A percentile compares a stretch with the other conserved stretches of the same genome.
Evolutionary conservation across 2,113 vertebrate genomes (phyloP).

Genomic region (Edolisoma coerulescens): DNA sequence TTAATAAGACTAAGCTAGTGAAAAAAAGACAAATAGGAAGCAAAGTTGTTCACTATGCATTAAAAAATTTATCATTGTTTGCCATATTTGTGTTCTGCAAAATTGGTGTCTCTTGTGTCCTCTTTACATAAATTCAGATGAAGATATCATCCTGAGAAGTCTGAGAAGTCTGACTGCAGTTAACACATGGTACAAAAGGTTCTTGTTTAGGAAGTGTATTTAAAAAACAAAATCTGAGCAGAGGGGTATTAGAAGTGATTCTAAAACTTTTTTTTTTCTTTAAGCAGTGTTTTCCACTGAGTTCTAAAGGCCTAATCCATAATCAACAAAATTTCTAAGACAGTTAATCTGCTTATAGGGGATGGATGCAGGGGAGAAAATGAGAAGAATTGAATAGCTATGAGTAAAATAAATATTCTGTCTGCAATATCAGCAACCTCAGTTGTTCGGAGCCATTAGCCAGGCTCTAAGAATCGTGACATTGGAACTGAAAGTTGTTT

Average conservation of each 20-base stretch:
- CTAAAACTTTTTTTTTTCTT: not conserved
- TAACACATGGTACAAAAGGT: not conserved
- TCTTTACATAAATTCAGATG: not conserved
- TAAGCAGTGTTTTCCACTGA: not conserved
- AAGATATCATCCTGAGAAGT: not conserved
- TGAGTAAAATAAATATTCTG: not conserved
- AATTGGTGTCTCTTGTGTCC: not conserved
- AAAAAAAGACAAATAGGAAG: not conserved
- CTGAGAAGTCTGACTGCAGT: not conserved
- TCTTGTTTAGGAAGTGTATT: not conserved
- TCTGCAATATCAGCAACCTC: not conserved
- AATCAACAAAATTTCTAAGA: not conserved
- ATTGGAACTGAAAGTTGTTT: not conserved
- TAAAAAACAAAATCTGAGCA: not conserved
- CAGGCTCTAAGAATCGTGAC: not conserved
- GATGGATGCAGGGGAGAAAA: not conserved
- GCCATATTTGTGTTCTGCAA: not conserved
- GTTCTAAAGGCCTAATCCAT: not conserved
- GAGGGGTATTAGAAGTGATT: not conserved
- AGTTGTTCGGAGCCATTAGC: not conserved
- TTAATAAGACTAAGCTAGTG: not conserved
- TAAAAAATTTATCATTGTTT: not conserved
- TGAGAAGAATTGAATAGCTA: not conserved
- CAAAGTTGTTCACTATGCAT: not conserved
- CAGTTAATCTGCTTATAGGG: not conserved